These are phyloP conservation scores for Parazoanthus darwini DNA, from an alignment of 92 coral and sea anemone genomes.

Conservation along the genomic window DNA sequence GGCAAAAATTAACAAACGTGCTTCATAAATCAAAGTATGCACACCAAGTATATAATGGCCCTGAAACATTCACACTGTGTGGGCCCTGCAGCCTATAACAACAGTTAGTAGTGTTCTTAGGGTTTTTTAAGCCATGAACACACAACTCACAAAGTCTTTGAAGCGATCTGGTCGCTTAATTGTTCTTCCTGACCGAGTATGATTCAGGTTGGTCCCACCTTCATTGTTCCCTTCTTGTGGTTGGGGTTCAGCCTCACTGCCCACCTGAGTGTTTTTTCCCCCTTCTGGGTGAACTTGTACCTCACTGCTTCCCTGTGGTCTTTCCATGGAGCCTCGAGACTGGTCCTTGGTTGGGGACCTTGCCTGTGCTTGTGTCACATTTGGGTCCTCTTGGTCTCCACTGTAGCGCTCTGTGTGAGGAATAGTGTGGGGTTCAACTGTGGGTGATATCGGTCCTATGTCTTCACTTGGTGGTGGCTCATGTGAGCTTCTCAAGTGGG, in stretches of 20 bases:
- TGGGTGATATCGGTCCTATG: constrained; percentile 1
- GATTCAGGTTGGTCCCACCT: not conserved
- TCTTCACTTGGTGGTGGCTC: not conserved
- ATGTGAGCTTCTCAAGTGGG: constrained; percentile 30
- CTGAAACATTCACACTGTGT: constrained; percentile 8
- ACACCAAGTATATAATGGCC: not conserved
- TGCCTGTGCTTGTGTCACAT: not conserved
- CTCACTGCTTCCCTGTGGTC: not conserved
- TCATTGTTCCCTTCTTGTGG: constrained; percentile 18
- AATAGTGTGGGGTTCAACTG: not conserved
- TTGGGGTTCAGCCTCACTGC: not conserved
- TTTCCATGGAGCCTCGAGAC: not conserved
- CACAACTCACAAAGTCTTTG: constrained; percentile 5
- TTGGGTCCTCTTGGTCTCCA: not conserved
- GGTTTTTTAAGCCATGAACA: constrained; percentile 5
- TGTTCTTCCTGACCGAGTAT: not conserved
- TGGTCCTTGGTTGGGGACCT: constrained; percentile 7
- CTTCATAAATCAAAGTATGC: constrained; percentile 2
- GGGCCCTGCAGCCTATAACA: constrained; percentile 4
- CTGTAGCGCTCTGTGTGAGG: not conserved
- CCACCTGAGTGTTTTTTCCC: not conserved
- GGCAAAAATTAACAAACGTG: constrained; percentile 1
- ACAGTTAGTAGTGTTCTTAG: not conserved
- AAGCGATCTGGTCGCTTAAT: constrained; percentile 14
- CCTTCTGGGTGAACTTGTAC: not conserved